Percentiles rank a stretch among this genome's conserved stretches.
phyloP scores from a whole-genome alignment of 1,140 invertebrate genomes.

The Dreissena polymorpha region DNA sequence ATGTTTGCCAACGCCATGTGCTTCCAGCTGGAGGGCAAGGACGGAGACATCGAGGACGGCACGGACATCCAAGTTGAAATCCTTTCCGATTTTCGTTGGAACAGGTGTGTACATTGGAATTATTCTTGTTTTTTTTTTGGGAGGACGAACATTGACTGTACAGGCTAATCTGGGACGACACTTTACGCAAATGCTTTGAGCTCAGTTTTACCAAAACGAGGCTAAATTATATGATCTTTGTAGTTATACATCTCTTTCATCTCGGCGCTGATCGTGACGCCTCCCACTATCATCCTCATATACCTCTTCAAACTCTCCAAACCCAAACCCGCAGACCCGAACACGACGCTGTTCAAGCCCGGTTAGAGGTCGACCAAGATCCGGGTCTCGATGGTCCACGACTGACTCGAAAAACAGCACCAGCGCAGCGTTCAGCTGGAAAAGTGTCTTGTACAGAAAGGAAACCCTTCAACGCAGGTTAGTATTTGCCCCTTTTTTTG shows the following conservation, averaged over 20 bases:
- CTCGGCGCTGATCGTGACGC: conserved; percentile 54
- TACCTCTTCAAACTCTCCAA: conserved; percentile 62
- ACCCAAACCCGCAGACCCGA: background rate
- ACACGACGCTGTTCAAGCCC: background rate
- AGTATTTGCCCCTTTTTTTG: no score
- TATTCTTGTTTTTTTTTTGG: no score
- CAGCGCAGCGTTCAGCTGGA: conserved; percentile 43
- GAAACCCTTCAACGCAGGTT: conserved; percentile 21
- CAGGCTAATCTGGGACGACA: no score
- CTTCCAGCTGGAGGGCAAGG: conserved; percentile 57
- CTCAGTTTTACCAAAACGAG: background rate
- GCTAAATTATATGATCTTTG: conserved; percentile 1
- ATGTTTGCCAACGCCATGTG: conserved; percentile 80
- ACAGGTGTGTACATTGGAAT: conserved; percentile 29
- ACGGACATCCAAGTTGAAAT: conserved; percentile 44
- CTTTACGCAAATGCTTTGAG: no score
- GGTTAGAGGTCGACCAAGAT: background rate
- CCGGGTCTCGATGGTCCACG: conserved; percentile 13
- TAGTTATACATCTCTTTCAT: conserved; percentile 57
- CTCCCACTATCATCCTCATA: conserved; percentile 56
- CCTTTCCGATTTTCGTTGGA: conserved; percentile 36
- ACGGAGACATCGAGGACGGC: conserved; percentile 26
- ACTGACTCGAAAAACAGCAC: conserved; percentile 44
- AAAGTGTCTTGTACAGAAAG: conserved; percentile 37
- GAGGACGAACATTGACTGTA: no score